Conservation (phyloP, 2,888 invertebrate species). For the Dyspetes luteomarginatus region DNA sequence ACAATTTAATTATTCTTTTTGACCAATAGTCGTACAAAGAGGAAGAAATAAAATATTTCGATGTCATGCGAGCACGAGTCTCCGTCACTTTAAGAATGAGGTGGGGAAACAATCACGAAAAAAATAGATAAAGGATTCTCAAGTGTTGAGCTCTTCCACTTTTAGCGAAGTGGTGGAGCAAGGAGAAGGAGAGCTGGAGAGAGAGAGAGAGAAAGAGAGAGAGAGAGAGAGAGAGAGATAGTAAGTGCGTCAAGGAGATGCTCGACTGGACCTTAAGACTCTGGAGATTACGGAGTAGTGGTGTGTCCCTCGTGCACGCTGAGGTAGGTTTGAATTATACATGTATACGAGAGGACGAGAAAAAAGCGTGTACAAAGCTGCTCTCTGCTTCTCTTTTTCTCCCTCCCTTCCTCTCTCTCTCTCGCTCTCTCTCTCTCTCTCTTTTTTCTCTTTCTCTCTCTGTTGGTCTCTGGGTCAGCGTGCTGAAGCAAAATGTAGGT, state of each 20-base stretch:
- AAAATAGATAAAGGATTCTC: not conserved
- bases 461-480: conserved; percentile 26
- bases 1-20: not conserved
- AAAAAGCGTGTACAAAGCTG: conserved; percentile 20
- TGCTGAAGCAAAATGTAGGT: conserved; percentile 36
- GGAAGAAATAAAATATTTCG: not conserved
- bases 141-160: not conserved
- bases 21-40: not conserved
- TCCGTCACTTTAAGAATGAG: not conserved
- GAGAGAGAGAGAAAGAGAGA: not conserved
- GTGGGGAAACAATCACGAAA: not conserved
- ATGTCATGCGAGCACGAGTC: not conserved
- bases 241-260: conserved; percentile 24
- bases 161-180: not conserved
- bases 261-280: conserved; percentile 21
- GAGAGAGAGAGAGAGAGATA: not conserved
- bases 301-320: not conserved
- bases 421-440: no score
- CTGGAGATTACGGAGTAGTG: conserved; percentile 3
- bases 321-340: not conserved
- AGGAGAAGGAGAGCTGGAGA: not conserved
- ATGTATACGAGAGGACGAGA: not conserved
- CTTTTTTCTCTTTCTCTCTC: no score
- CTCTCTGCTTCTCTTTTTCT: not conserved
- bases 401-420: no score